A percentile compares a stretch with the other conserved stretches of the same genome.
phyloP scores from a whole-genome alignment of 1,140 invertebrate species.

The Heliconius melpomene region DNA sequence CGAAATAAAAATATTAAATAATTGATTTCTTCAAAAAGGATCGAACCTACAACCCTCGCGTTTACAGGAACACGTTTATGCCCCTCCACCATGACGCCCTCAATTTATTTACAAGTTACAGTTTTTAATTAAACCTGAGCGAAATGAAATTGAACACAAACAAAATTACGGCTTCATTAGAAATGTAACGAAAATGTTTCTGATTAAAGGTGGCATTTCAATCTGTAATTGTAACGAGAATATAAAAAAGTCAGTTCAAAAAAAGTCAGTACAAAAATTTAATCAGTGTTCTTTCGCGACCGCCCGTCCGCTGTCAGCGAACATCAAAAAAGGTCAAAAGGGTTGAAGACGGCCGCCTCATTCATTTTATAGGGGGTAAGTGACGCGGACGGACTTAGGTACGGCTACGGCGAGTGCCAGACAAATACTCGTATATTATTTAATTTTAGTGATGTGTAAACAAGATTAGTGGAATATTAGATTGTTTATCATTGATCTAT shows the following conservation, averaged over 20 bases:
- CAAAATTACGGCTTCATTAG: conserved; percentile 15
- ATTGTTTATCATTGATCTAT: no score
- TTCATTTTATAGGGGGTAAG: conserved; percentile 24
- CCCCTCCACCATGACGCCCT: neutral
- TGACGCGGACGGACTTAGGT: conserved; percentile 5
- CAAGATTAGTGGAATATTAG: neutral
- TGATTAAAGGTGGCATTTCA: conserved; percentile 20
- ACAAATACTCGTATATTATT: neutral
- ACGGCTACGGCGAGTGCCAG: neutral
- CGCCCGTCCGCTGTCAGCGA: conserved; percentile 30
- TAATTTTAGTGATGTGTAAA: neutral
- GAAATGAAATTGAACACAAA: conserved; percentile 27
- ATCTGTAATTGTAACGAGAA: conserved; percentile 16
- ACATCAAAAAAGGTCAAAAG: conserved; percentile 34
- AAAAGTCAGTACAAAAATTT: conserved; percentile 29
- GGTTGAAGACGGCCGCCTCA: conserved; percentile 25
- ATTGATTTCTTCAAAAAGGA: no score
- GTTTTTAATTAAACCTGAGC: neutral
- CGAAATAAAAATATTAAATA: neutral
- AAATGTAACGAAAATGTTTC: conserved; percentile 8
- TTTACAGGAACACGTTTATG: no score
- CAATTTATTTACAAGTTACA: neutral
- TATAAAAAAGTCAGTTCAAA: neutral
- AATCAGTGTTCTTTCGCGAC: conserved; percentile 34
- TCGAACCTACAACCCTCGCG: no score